Evolutionary conservation across 1,140 invertebrate genomes (phyloP).

Genomic region (Drosophila miranda): DNA sequence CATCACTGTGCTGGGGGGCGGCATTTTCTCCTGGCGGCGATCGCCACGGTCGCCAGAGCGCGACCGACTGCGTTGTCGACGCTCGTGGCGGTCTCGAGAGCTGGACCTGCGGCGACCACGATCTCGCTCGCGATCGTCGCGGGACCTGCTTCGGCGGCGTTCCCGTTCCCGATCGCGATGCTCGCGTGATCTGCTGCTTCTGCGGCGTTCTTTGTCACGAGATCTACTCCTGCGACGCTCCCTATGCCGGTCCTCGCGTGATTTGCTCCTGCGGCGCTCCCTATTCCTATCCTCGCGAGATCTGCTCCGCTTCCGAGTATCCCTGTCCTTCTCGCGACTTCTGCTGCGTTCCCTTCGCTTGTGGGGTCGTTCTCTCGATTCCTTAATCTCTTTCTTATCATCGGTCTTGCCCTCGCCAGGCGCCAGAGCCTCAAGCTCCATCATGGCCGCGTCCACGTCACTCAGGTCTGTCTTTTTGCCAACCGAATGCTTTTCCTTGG

Average conservation of each 20-base stretch:
- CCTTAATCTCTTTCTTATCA: slow-evolving; percentile 57
- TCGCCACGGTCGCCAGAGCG: slow-evolving; percentile 64
- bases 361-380: slow-evolving; percentile 42
- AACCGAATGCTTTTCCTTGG: slow-evolving; percentile 73
- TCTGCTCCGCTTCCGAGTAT: slow-evolving; percentile 7
- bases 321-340: slow-evolving; percentile 18
- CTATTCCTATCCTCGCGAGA: slow-evolving; percentile 17
- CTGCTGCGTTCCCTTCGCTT: slow-evolving; percentile 45
- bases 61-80: slow-evolving; percentile 37
- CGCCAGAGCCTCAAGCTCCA: slow-evolving; percentile 93
- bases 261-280: slow-evolving; percentile 23
- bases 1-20: slow-evolving; percentile 78
- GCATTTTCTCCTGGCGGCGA: slow-evolving; percentile 72
- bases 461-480: slow-evolving; percentile 48
- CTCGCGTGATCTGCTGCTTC: slow-evolving; percentile 65
- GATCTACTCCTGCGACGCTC: slow-evolving; percentile 53
- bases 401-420: slow-evolving; percentile 82
- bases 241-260: slow-evolving; percentile 38
- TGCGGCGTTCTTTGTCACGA: slow-evolving; percentile 25
- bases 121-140: slow-evolving; percentile 32
- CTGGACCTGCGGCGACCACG: slow-evolving; percentile 40
- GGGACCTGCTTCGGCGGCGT: slow-evolving; percentile 33
- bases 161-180: slow-evolving; percentile 50
- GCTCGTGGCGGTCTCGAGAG: slow-evolving; percentile 30
- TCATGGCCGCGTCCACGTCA: slow-evolving; percentile 92